Conservation (phyloP, 1,140 invertebrate species). For the Episyrphus balteatus region DNA sequence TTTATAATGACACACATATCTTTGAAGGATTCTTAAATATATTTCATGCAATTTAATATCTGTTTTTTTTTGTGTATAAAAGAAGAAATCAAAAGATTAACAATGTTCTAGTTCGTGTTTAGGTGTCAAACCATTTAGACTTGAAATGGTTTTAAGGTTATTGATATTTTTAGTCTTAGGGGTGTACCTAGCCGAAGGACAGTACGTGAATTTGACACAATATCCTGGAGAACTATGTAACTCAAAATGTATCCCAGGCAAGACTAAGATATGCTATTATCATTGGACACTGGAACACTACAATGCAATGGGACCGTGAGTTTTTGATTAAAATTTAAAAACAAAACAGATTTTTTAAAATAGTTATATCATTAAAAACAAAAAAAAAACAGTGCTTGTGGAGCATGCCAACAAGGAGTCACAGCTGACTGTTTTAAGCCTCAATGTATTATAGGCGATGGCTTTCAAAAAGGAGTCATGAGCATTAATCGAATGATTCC, state of each 20-base stretch:
- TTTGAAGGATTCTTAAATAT: no score
- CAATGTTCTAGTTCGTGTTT: no score
- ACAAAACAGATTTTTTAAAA: neutral
- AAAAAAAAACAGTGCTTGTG: conserved; percentile 15
- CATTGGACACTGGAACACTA: conserved; percentile 41
- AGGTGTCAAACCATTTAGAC: no score
- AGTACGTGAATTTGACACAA: neutral
- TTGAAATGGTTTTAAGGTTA: no score
- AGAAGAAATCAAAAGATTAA: no score
- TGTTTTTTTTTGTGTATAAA: no score
- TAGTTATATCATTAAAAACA: no score
- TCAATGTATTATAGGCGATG: conserved; percentile 45
- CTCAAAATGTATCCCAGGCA: conserved; percentile 7
- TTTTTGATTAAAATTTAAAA: neutral
- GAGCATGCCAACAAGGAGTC: conserved; percentile 17
- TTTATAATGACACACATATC: no score
- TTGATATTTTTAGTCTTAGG: no score
- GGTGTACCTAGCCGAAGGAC: no score
- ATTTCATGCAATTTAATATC: no score
- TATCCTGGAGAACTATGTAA: conserved; percentile 10
- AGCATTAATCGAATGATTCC: conserved; percentile 45
- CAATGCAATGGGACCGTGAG: conserved; percentile 31
- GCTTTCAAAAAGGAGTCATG: conserved; percentile 37
- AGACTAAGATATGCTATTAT: conserved; percentile 36
- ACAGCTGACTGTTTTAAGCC: conserved; percentile 37